A percentile compares a stretch with the other conserved stretches of the same genome.
Conservation (phyloP, 2,888 invertebrate species). For the Axea sp. region DNA sequence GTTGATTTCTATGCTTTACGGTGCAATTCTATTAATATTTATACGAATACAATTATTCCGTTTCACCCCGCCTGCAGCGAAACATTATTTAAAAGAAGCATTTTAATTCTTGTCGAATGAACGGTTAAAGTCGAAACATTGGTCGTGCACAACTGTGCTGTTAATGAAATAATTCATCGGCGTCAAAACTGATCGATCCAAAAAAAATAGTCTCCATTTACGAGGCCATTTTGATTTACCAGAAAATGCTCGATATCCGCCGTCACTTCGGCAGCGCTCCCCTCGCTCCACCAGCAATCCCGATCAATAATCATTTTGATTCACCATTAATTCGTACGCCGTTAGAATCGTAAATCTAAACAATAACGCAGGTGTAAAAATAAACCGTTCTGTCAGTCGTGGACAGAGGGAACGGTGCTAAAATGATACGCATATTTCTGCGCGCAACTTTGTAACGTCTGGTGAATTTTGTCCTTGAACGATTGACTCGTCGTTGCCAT, state of each 20-base stretch:
- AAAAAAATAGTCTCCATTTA: conserved; percentile 22
- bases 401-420: too few species aligned
- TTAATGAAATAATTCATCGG: too few species aligned
- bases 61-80: too few species aligned
- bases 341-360: conserved; percentile 31
- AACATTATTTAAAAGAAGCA: too few species aligned
- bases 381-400: conserved; percentile 22
- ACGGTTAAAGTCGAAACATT: too few species aligned
- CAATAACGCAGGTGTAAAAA: conserved; percentile 40
- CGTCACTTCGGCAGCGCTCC: conserved; percentile 7
- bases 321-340: conserved; percentile 34
- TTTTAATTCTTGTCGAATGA: too few species aligned
- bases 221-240: conserved; percentile 53
- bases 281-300: conserved; percentile 38
- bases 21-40: too few species aligned
- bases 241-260: conserved; percentile 22
- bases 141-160: too few species aligned
- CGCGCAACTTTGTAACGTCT: conserved; percentile 8
- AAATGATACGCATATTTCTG: too few species aligned
- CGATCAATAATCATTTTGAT: conserved; percentile 50
- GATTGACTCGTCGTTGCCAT: conserved; percentile 22
- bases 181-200: conserved; percentile 6
- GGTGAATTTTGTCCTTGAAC: conserved; percentile 55
- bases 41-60: too few species aligned
- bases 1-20: too few species aligned